A percentile compares a stretch with the other conserved stretches of the same genome.
phyloP scores from a whole-genome alignment of 2,797 vertebrate genomes.

The Anguilla pacifica region DNA sequence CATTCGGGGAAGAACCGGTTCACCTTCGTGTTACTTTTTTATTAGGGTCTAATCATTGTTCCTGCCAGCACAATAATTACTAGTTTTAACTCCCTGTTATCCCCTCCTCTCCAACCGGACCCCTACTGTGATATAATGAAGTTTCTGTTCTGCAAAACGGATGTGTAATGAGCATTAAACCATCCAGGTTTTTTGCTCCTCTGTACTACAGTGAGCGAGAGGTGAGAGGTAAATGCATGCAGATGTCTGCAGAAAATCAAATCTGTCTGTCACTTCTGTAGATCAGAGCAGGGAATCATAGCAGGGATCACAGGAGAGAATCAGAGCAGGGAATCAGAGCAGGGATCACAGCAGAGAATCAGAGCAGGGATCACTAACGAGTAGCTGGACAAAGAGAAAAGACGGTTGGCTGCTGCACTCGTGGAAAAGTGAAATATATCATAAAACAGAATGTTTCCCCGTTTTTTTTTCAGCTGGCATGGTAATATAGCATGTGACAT shows the following conservation, averaged over 20 bases:
- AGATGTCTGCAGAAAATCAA: background rate
- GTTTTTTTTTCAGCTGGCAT: background rate
- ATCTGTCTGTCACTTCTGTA: background rate
- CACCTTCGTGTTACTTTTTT: constrained; percentile 5
- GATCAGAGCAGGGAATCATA: background rate
- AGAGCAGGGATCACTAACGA: background rate
- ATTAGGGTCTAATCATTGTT: constrained; percentile 9
- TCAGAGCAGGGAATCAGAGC: too few species aligned
- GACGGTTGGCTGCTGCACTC: background rate
- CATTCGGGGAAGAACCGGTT: background rate
- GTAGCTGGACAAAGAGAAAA: background rate
- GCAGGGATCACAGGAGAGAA: background rate
- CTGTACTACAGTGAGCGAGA: background rate
- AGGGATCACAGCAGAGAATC: background rate
- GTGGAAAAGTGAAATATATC: too few species aligned
- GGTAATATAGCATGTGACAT: background rate
- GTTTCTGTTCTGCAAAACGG: constrained; percentile 26
- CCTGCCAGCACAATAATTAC: background rate
- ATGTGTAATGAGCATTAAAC: background rate
- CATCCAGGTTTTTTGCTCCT: background rate
- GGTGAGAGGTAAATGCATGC: background rate
- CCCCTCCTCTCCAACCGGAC: background rate
- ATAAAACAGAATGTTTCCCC: background rate
- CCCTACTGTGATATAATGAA: constrained; percentile 19
- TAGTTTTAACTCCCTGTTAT: background rate